These are phyloP conservation scores for Lepidocyrtoides sp. DNA, from an alignment of 2,888 invertebrate genomes.

Conservation along the genomic window DNA sequence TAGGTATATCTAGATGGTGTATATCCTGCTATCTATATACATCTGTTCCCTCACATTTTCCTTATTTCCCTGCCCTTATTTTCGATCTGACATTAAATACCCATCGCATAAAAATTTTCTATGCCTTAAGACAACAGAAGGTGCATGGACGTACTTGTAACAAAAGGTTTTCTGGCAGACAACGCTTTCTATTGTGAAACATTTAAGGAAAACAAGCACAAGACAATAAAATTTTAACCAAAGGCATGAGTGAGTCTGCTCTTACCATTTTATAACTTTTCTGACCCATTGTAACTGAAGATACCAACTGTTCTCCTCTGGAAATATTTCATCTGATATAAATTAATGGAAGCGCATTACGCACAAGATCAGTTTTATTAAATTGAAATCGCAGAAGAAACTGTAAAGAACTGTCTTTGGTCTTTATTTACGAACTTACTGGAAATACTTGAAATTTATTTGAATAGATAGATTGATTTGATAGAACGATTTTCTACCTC, in stretches of 20 bases:
- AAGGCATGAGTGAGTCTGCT: neutral
- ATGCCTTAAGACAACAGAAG: slow-evolving; percentile 8
- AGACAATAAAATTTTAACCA: neutral
- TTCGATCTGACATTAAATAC: slow-evolving; percentile 14
- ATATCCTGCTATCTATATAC: neutral
- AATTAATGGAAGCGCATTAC: neutral
- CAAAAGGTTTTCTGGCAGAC: no score
- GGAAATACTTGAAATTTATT: no score
- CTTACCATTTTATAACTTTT: neutral
- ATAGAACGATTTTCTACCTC: no score
- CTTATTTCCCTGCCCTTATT: neutral
- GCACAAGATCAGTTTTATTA: neutral
- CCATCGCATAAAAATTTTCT: neutral
- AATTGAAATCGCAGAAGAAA: neutral
- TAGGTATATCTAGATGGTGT: neutral
- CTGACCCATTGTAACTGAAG: neutral
- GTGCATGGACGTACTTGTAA: no score
- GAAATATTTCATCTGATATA: slow-evolving; percentile 12
- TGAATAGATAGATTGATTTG: neutral
- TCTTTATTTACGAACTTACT: no score
- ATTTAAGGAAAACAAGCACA: slow-evolving; percentile 11
- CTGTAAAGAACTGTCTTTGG: neutral
- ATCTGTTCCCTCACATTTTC: neutral
- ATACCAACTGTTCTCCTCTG: neutral
- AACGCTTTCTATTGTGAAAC: no score